Evolutionary conservation across 2,888 invertebrate species (phyloP).

Genomic region (Acanthosepion pharaonis): DNA sequence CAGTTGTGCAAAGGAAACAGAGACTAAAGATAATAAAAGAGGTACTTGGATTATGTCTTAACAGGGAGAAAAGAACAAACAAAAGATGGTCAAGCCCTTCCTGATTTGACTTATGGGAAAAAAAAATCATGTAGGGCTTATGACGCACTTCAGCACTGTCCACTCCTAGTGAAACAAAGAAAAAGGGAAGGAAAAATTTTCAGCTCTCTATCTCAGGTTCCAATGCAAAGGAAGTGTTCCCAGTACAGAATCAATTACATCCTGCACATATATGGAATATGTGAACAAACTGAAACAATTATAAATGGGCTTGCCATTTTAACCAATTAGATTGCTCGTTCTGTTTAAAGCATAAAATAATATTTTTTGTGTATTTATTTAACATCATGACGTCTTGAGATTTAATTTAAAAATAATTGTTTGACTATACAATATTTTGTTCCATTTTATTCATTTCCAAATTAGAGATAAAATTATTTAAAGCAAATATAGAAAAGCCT

Average conservation of each 20-base stretch:
- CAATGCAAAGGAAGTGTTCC: not conserved
- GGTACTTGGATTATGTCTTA: not conserved
- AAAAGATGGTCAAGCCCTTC: not conserved
- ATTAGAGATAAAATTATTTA: no score
- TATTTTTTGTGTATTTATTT: no score
- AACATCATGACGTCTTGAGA: no score
- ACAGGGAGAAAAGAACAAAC: not conserved
- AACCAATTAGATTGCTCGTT: no score
- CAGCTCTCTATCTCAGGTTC: not conserved
- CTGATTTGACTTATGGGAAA: not conserved
- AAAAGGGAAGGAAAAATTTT: not conserved
- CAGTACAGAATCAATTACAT: not conserved
- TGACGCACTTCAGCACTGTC: not conserved
- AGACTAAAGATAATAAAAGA: not conserved
- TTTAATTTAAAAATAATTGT: no score
- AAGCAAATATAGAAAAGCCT: no score
- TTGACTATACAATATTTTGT: no score
- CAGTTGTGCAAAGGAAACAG: not conserved
- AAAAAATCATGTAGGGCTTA: not conserved
- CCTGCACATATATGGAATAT: not conserved
- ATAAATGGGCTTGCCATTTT: no score
- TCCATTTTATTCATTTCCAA: no score
- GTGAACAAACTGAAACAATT: not conserved
- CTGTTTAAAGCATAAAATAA: no score
- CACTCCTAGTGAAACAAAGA: not conserved